Evolutionary conservation across 2,113 vertebrate species (phyloP), one percentile per base, ranked within the genome.

Genomic region (Toxotes chatareus): DNA sequence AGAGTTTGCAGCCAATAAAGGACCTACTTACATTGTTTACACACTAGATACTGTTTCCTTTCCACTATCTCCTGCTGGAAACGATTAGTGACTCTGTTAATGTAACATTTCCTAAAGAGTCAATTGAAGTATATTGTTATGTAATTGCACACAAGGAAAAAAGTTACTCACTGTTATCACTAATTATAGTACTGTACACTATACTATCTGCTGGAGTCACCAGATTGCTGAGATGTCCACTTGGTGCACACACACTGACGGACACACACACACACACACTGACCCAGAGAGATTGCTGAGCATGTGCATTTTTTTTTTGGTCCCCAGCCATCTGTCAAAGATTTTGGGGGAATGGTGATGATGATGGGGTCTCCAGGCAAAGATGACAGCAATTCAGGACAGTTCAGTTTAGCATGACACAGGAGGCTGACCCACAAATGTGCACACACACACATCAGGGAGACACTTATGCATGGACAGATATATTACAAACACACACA

Each of bases 361-460:
- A 88, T 88, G 85, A 88, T 83, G 80, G 67, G 63, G 83, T 86
- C 89, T 91, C 88, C 49, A 76, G 84, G 82, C 86, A 86, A 60
- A 75, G 78, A 87, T 86, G 84, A 89, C 77, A 88, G 86, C 82
- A 88, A 84, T 68, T 90, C 85, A 87, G 59, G 38, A 86, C 75
- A 79, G 70, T 80, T 91, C 70, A 88, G 73, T 81, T 77, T 61
- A 83, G 62, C 83, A 69, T 83, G 79, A 79, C 86, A 78, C 75
- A 32, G 69, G 88, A 79, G 81, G 71, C 64, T 69, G 46, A 73
- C 69, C 75, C 49, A 62, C 70, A 81, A 55, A 73, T 62, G 13
- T 55, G 23, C 59, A 78, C 38, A 72, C 46, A 49, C 76, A 79
- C 66, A 82, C 53, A 66, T 34, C 40, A 17, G 38, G 38, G 32